phyloP scores from a whole-genome alignment of 1,140 invertebrate species.

The Zaprionus camerounensis region DNA sequence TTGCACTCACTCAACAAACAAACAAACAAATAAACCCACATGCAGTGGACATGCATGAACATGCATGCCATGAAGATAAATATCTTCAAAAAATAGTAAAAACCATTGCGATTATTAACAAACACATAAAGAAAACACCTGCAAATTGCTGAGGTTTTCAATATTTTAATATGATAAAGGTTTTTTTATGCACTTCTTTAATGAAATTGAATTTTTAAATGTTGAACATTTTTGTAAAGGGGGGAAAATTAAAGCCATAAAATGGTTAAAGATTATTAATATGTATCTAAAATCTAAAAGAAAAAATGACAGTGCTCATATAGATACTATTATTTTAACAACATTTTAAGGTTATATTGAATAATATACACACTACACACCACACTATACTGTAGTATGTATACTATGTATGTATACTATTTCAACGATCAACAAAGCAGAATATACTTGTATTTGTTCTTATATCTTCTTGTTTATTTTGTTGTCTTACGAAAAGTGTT shows the following conservation, averaged over 20 bases:
- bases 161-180: not conserved
- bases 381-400: too few relatives aligned
- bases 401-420: too few relatives aligned
- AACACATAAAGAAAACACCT: not conserved
- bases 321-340: too few relatives aligned
- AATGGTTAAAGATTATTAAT: too few relatives aligned
- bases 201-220: not conserved
- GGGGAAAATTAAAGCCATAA: not conserved
- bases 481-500: not conserved
- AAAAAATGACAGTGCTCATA: too few relatives aligned
- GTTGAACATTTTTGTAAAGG: too few relatives aligned
- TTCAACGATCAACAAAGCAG: too few relatives aligned
- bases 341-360: too few relatives aligned
- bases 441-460: too few relatives aligned
- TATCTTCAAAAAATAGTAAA: slow-evolving; percentile 7
- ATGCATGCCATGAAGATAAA: slow-evolving; percentile 20
- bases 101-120: not conserved
- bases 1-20: slow-evolving; percentile 53
- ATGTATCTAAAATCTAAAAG: too few relatives aligned
- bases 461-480: too few relatives aligned
- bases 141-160: not conserved
- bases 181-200: not conserved
- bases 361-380: too few relatives aligned
- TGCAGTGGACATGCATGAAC: slow-evolving; percentile 40
- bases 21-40: not conserved